phyloP scores from a whole-genome alignment of 2,113 vertebrate species.

The Chloebia gouldiae region DNA sequence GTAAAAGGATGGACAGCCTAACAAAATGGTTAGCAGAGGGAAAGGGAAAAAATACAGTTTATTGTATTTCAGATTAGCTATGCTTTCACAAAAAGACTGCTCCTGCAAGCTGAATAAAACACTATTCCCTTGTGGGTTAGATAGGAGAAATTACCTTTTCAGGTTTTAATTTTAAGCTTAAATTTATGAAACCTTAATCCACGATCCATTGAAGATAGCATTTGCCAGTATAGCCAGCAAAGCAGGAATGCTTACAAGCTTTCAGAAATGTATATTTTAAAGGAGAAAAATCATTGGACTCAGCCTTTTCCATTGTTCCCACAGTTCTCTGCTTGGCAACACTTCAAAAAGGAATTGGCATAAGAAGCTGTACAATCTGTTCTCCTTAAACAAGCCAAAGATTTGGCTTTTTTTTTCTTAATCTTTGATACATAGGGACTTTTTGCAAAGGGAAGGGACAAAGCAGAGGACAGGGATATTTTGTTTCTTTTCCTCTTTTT shows the following conservation, averaged over 20 bases:
- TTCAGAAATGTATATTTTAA: not conserved
- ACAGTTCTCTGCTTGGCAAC: not conserved
- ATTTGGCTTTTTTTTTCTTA: not conserved
- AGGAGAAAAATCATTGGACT: not conserved
- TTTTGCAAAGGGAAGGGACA: not conserved
- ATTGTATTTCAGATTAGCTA: not conserved
- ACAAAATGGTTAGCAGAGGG: not conserved
- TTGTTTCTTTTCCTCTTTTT: not conserved
- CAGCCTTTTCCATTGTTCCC: conserved; percentile 11
- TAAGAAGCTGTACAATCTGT: not conserved
- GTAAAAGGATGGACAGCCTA: not conserved
- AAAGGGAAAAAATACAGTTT: not conserved
- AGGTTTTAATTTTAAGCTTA: conserved; percentile 37
- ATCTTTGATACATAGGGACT: not conserved
- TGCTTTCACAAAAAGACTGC: not conserved
- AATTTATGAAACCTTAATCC: conserved; percentile 36
- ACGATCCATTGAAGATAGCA: not conserved
- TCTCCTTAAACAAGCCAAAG: not conserved
- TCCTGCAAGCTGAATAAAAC: not conserved
- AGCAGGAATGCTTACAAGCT: not conserved
- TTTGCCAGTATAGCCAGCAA: not conserved
- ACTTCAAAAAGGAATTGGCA: not conserved
- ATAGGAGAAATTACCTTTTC: conserved; percentile 15
- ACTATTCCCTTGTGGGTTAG: not conserved
- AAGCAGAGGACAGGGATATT: not conserved